These are phyloP conservation scores for Metalampra italica DNA, from an alignment of 2,888 invertebrate genomes.

Conservation along the genomic window DNA sequence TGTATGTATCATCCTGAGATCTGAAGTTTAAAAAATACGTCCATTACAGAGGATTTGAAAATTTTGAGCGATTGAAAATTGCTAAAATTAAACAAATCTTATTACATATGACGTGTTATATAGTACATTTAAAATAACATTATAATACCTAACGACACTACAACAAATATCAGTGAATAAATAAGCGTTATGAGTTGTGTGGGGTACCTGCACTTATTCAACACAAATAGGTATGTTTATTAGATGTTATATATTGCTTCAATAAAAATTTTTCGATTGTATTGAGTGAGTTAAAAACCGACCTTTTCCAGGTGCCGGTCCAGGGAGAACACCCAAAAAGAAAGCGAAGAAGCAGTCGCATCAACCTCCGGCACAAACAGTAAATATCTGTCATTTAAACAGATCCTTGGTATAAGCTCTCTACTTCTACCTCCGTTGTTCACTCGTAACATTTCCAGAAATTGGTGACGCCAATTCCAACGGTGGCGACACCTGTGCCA, in stretches of 20 bases:
- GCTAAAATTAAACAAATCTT: too few relatives aligned
- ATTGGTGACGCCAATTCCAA: constrained; percentile 25
- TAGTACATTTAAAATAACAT: too few relatives aligned
- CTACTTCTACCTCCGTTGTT: too few relatives aligned
- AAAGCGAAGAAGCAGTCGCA: constrained; percentile 62
- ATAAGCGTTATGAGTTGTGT: neutral
- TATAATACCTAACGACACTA: too few relatives aligned
- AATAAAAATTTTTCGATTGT: neutral
- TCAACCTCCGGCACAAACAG: constrained; percentile 62
- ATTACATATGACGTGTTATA: too few relatives aligned
- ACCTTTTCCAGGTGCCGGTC: constrained; percentile 28
- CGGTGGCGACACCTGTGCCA: constrained; percentile 17
- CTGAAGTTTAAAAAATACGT: constrained; percentile 42
- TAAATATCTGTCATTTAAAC: constrained; percentile 33
- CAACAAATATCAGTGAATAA: constrained; percentile 13
- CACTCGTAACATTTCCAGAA: constrained; percentile 32
- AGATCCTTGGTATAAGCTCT: neutral
- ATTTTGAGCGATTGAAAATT: neutral
- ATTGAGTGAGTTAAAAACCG: neutral
- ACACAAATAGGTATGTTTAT: constrained; percentile 4
- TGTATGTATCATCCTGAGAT: constrained; percentile 68
- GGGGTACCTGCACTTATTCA: neutral
- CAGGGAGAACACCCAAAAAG: constrained; percentile 65
- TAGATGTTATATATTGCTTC: neutral
- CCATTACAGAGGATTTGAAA: neutral